Base-by-base conservation (phyloP, 2,797 vertebrate genomes). In the Arnoldichthys spilopterus region DNA sequence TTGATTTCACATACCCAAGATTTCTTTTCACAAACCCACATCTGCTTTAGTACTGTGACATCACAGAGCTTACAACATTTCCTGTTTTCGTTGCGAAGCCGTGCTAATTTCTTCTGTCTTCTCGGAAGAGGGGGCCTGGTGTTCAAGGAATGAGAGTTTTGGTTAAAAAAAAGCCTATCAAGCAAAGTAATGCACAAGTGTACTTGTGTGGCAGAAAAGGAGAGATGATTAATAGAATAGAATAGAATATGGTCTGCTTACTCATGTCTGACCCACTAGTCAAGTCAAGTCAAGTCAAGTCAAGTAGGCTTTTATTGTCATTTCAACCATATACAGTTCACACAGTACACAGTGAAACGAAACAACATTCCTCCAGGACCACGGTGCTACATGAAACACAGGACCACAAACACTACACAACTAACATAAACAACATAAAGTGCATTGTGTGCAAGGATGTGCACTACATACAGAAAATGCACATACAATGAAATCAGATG, bases 1-100 rank as follows among this genome's bases (percentile, higher is more conserved):
- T 89, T 80, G 82, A 88, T 90, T 88, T 86, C 84, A 87, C 90
- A 68, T 37, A 79, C 70, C 77, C 64, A 73, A 76, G 24, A 32
- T 47, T 45, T 47, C 3, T 43, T 18, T 45, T 67, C 22, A 32
- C 49, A 62, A 68, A 40, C 62, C 53, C 30, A 66, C 32, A 43
- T 62, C 45, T 80, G 7, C 74, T 74, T n/a, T 61, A 51, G 24
- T 45, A 67, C 58, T 49, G n/a, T 43, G 51, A 32, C 51, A 72
- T 75, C 64, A 30, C 53, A 66, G 49, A 24, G 30, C 53, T 84
- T 82, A 22, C 79, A 85, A 82, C 70, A 83, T 67, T 84, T 82
- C 77, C 83, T 84, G 76, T 84, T 78, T 72, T 51, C 68, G 24
- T 69, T 54, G n/a, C 68, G 51, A 30, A 69, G 76, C 20, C 68